A percentile compares a stretch with the other conserved stretches of the same genome.
These are phyloP conservation scores for Rhineura floridana DNA, from an alignment of 2,113 vertebrate genomes.

Conservation along the genomic window DNA sequence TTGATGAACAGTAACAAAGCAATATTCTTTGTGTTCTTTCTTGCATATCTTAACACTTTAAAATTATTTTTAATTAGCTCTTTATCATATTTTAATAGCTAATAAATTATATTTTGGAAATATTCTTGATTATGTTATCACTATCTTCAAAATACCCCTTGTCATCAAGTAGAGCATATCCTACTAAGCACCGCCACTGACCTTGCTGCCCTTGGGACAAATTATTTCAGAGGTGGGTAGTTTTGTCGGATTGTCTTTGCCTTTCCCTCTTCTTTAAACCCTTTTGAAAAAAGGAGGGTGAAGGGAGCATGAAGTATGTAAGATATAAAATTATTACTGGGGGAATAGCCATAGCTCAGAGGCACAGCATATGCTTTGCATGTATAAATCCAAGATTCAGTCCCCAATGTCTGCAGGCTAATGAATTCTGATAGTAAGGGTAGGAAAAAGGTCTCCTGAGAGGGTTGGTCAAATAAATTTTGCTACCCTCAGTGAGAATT, in stretches of 20 bases:
- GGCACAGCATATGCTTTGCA: neutral
- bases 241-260: neutral
- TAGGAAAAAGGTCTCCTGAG: neutral
- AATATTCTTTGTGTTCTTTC: conserved; percentile 21
- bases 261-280: neutral
- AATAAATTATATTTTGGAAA: conserved; percentile 6
- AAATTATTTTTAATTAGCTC: conserved; percentile 41
- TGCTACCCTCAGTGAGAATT: too few species aligned
- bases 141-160: neutral
- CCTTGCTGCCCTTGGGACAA: too few species aligned
- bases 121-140: neutral
- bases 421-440: neutral
- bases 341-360: neutral
- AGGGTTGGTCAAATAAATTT: neutral
- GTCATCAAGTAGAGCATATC: too few species aligned
- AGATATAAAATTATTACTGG: neutral
- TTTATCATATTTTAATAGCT: conserved; percentile 39
- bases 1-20: conserved; percentile 27
- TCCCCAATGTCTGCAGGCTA: neutral
- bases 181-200: too few species aligned
- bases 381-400: neutral
- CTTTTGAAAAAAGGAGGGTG: neutral
- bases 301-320: neutral
- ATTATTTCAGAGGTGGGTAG: too few species aligned
- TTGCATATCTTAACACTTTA: conserved; percentile 24